Base-by-base conservation (phyloP, 1,140 invertebrate genomes). In the Vollenhovia emeryi region DNA sequence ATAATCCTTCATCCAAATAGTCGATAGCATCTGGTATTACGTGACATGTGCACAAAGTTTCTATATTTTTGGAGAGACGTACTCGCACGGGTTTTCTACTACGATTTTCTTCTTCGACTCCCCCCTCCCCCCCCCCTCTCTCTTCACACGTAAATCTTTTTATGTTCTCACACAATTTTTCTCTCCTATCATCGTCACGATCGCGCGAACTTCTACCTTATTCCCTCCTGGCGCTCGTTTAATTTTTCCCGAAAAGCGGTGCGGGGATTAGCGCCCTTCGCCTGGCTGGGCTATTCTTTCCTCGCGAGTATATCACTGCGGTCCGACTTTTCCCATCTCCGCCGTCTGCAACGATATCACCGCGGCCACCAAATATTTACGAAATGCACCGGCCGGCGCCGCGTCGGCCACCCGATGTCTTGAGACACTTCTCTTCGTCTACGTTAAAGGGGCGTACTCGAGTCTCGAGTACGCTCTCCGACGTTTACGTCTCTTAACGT, bases 401-500 rank as follows among this genome's bases (percentile, higher is more conserved):
- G 11, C 33, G 18, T 27, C 21, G 64, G 43, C 48, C 21, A 13
- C 15, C 18, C 78, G 50, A 43, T 30, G 40, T 57, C 78, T 45
- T 43, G 24, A 36, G 50, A 71, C 64, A 43, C 64, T 82, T 71
- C n/a, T 27, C 43, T n/a, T 76, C 21, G 33, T 68, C 76, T 52
- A 33, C 50, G 68, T 82, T 73, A 73, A 73, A 73, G 50, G n/a
- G 66, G 52, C 78, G 55, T 73, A 82, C 66, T 82, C n/a, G 48
- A 82, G 66, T 57, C 66, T 82, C 78, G 78, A 82, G 78, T 48
- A 73, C 40, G 50, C 50, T 71, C 66, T 82, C 40, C 66, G 52
- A 82, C 78, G 66, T 82, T 82, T 73, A 82, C 50, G 66, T 82
- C 66, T 82, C 52, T 73, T 55, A 69, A 82, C 50, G 78, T 62